A percentile compares a stretch with the other conserved stretches of the same genome.
phyloP scores from a whole-genome alignment of 2,797 vertebrate species.

The Alcedo quadribrachys region DNA sequence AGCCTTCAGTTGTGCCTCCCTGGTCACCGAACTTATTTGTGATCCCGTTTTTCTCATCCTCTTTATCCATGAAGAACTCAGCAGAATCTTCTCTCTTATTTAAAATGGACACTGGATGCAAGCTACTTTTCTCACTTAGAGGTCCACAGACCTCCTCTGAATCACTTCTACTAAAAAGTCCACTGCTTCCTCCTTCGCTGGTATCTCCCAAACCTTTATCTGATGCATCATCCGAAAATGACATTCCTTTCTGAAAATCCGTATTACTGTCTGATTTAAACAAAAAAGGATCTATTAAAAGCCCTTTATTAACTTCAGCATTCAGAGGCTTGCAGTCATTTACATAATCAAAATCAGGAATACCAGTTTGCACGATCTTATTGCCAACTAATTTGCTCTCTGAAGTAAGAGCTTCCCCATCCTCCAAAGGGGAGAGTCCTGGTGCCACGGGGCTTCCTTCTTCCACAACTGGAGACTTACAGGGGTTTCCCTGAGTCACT shows the following conservation, averaged over 20 bases:
- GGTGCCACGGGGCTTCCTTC: slow-evolving; percentile 78
- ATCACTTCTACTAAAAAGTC: slow-evolving; percentile 72
- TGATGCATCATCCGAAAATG: slow-evolving; percentile 75
- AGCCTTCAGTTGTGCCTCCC: slow-evolving; percentile 62
- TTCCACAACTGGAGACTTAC: slow-evolving; percentile 71
- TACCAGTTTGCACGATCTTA: slow-evolving; percentile 37
- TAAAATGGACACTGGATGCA: slow-evolving; percentile 46
- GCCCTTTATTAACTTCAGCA: slow-evolving; percentile 72
- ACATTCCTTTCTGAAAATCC: slow-evolving; percentile 77
- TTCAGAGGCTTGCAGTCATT: slow-evolving; percentile 70
- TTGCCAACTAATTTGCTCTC: slow-evolving; percentile 69
- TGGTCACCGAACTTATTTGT: slow-evolving; percentile 60
- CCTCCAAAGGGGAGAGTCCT: slow-evolving; percentile 85
- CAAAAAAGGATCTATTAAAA: slow-evolving; percentile 84
- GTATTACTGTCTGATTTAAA: slow-evolving; percentile 80
- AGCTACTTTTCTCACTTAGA: slow-evolving; percentile 63
- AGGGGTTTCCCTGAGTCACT: slow-evolving; percentile 77
- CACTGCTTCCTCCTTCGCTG: slow-evolving; percentile 76
- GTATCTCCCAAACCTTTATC: slow-evolving; percentile 76
- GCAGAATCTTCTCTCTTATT: slow-evolving; percentile 67
- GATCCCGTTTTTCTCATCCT: slow-evolving; percentile 67
- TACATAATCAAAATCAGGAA: slow-evolving; percentile 50
- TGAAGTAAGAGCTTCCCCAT: slow-evolving; percentile 79
- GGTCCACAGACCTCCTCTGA: slow-evolving; percentile 74
- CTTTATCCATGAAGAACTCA: slow-evolving; percentile 71